A percentile compares a stretch with the other conserved stretches of the same genome.
These are phyloP conservation scores for Pyrocephalus nanus DNA, from an alignment of 2,797 vertebrate genomes.

Conservation along the genomic window DNA sequence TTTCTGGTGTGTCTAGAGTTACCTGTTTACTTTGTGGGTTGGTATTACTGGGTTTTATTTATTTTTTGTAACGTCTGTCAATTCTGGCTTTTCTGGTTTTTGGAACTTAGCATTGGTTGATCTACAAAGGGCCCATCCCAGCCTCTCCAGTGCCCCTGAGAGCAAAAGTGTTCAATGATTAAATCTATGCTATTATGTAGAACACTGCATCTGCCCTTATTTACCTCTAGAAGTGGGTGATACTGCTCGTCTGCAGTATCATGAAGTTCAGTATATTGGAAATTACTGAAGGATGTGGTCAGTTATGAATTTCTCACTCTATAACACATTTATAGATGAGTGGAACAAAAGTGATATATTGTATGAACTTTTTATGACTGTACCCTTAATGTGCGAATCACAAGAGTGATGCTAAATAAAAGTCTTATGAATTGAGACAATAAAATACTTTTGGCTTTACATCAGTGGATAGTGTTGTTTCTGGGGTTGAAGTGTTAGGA, in stretches of 20 bases:
- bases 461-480: neutral
- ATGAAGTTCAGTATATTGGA: neutral
- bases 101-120: neutral
- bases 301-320: neutral
- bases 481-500: neutral
- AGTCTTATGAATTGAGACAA: neutral
- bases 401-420: neutral
- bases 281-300: neutral
- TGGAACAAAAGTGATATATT: neutral
- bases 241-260: neutral
- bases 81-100: neutral
- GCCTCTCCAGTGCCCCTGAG: neutral
- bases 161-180: neutral
- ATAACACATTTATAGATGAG: neutral
- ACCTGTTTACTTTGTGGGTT: neutral
- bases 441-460: neutral
- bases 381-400: neutral
- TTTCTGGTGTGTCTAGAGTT: neutral
- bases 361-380: neutral
- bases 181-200: neutral
- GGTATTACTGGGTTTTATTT: neutral
- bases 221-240: neutral
- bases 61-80: neutral
- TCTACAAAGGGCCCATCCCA: neutral
- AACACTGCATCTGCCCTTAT: neutral